A percentile compares a stretch with the other conserved stretches of the same genome.
Evolutionary conservation across 2,888 invertebrate genomes (phyloP).

Genomic region (Drosophila putrida): DNA sequence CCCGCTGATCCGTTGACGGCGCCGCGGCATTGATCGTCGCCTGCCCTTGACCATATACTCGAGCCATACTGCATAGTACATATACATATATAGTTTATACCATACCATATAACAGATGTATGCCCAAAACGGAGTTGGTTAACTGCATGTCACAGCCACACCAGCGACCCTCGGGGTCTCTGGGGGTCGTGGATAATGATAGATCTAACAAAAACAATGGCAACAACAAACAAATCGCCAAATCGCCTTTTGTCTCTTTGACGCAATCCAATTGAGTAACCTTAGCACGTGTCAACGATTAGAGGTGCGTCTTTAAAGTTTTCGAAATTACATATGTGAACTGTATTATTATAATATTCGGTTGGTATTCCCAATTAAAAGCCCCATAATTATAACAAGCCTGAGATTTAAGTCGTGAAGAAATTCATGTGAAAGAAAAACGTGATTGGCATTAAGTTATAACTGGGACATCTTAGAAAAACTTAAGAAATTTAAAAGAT

Average conservation of each 20-base stretch:
- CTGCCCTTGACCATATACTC: constrained; percentile 73
- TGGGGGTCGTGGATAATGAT: constrained; percentile 71
- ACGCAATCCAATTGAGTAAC: constrained; percentile 62
- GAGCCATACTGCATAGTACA: constrained; percentile 20
- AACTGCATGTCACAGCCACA: constrained; percentile 60
- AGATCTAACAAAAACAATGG: constrained; percentile 22
- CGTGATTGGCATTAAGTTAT: not conserved
- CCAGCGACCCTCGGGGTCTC: constrained; percentile 71
- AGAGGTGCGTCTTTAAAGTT: constrained; percentile 63
- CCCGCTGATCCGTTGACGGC: constrained; percentile 71
- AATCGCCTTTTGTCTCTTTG: constrained; percentile 55
- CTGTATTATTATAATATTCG: constrained; percentile 6
- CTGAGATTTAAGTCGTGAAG: not conserved
- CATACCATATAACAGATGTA: constrained; percentile 23
- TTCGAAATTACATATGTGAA: constrained; percentile 14
- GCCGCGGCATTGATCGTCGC: constrained; percentile 51
- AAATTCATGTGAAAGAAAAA: not conserved
- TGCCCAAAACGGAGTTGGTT: constrained; percentile 35
- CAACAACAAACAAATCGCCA: constrained; percentile 36
- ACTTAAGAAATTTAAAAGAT: no score
- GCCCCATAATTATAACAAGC: constrained; percentile 17
- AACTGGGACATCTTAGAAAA: not conserved
- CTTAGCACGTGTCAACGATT: constrained; percentile 76
- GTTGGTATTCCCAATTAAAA: constrained; percentile 4
- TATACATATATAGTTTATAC: constrained; percentile 4